phyloP scores from a whole-genome alignment of 2,113 vertebrate genomes.

The Vombatus ursinus region DNA sequence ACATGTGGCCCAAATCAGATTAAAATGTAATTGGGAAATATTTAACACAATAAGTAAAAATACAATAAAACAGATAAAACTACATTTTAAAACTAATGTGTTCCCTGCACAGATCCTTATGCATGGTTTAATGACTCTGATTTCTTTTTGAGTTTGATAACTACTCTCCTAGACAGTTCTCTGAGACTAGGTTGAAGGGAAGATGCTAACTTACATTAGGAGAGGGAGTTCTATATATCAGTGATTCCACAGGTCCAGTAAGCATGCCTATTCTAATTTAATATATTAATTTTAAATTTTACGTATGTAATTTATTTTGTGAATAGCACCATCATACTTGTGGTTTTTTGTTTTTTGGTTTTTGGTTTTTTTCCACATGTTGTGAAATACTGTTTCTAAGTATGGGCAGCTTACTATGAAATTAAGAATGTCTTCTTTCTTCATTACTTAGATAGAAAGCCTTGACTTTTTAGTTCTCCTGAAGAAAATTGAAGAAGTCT shows the following conservation, averaged over 20 bases:
- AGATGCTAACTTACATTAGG: not conserved
- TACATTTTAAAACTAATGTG: not conserved
- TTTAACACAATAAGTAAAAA: not conserved
- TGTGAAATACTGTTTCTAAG: not conserved
- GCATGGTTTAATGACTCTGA: not conserved
- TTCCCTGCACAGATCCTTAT: not conserved
- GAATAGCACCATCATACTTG: not conserved
- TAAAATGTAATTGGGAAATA: not conserved
- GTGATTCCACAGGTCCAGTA: not conserved
- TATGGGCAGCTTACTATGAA: conserved; percentile 17
- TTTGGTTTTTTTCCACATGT: conserved; percentile 41
- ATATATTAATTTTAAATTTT: conserved; percentile 19
- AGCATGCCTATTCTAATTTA: not conserved
- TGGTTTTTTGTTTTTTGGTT: no score
- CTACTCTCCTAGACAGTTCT: not conserved
- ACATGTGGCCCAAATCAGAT: not conserved
- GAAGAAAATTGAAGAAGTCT: conserved; percentile 87
- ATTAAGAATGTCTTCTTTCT: conserved; percentile 23
- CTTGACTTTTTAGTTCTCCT: conserved; percentile 84
- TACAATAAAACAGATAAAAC: not conserved
- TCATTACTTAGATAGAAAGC: conserved; percentile 84
- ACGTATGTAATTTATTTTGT: conserved; percentile 26
- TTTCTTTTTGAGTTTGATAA: not conserved
- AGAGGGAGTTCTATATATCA: not conserved
- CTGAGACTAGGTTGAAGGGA: not conserved